Evolutionary conservation across 2,113 vertebrate genomes (phyloP).

Genomic region (Pomatostomus ruficeps): DNA sequence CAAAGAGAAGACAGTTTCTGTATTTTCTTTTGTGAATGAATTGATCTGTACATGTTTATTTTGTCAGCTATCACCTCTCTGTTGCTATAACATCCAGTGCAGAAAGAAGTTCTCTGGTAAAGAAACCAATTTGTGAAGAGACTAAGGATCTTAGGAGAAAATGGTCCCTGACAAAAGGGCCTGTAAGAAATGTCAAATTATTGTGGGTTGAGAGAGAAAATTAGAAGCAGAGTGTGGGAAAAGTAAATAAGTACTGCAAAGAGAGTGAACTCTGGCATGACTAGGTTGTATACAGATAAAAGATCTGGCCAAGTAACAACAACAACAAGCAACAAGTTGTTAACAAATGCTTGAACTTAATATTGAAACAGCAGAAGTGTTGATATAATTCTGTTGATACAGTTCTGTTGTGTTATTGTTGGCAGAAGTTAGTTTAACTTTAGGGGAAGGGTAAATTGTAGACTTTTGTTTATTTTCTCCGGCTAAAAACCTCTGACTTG

Average conservation of each 20-base stretch:
- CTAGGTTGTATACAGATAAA: slow-evolving; percentile 43
- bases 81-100: background rate
- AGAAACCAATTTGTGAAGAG: background rate
- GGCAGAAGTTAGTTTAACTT: slow-evolving; percentile 42
- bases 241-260: slow-evolving; percentile 48
- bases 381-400: slow-evolving; percentile 46
- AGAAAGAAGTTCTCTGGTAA: background rate
- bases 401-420: slow-evolving; percentile 46
- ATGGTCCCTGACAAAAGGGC: background rate
- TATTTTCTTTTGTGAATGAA: background rate
- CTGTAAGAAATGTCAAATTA: background rate
- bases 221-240: slow-evolving; percentile 42
- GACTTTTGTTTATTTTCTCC: slow-evolving; percentile 42
- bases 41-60: background rate
- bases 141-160: background rate
- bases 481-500: slow-evolving; percentile 23
- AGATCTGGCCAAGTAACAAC: slow-evolving; percentile 50
- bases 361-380: slow-evolving; percentile 54
- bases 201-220: background rate
- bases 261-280: slow-evolving; percentile 1
- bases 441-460: slow-evolving; percentile 24
- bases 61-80: background rate
- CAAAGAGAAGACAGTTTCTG: background rate
- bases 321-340: slow-evolving; percentile 59
- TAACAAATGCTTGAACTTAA: slow-evolving; percentile 57